These are phyloP conservation scores for Tenebrio molitor DNA, from an alignment of 1,140 invertebrate genomes.

Conservation along the genomic window DNA sequence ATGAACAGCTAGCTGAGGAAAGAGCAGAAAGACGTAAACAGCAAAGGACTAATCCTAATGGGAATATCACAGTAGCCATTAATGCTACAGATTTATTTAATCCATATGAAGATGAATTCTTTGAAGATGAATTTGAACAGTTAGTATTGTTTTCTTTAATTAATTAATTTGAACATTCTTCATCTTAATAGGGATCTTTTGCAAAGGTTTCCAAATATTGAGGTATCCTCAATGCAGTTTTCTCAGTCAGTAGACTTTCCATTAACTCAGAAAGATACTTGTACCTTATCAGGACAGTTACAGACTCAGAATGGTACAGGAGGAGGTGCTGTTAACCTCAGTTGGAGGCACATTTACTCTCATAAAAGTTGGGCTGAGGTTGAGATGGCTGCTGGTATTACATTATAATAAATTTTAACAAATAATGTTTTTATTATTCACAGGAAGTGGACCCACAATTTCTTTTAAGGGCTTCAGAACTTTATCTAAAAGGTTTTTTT, in stretches of 20 bases:
- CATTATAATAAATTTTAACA: not conserved
- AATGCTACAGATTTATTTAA: constrained; percentile 96
- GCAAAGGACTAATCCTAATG: constrained; percentile 91
- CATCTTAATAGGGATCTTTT: constrained; percentile 66
- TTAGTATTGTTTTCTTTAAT: constrained; percentile 51
- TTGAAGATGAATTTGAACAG: constrained; percentile 62
- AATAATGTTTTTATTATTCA: constrained; percentile 24
- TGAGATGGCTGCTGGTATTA: constrained; percentile 78
- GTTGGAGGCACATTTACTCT: constrained; percentile 82
- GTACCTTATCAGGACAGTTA: constrained; percentile 84
- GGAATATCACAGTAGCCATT: constrained; percentile 87
- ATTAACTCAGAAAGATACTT: constrained; percentile 86
- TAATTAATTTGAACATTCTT: constrained; percentile 21
- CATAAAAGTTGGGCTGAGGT: constrained; percentile 88
- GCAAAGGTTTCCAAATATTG: constrained; percentile 79
- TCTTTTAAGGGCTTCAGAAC: constrained; percentile 82
- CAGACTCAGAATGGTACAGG: constrained; percentile 90
- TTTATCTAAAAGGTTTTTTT: constrained; percentile 78
- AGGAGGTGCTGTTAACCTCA: constrained; percentile 79
- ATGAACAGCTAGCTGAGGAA: constrained; percentile 85
- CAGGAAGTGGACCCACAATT: constrained; percentile 79
- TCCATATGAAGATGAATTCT: constrained; percentile 76
- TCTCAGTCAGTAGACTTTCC: constrained; percentile 94
- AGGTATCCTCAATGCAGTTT: constrained; percentile 93
- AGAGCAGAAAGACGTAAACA: constrained; percentile 87